Base-by-base conservation (phyloP, 2,888 invertebrate species). In the Tineola bisselliella region DNA sequence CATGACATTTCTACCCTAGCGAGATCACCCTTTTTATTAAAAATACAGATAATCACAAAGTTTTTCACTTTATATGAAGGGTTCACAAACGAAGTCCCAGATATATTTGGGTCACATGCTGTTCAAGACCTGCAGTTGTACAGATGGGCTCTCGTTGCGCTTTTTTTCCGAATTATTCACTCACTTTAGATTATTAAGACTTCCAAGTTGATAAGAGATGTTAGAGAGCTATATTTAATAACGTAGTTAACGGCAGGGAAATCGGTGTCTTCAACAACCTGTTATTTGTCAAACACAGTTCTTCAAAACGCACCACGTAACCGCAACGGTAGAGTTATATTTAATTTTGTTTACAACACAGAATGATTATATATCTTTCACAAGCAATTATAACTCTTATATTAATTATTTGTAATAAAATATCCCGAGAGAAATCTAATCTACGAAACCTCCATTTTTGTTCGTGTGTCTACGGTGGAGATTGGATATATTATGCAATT, bases 231-330 rank as follows among this genome's bases (percentile, higher is more conserved):
- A 77, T 75, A 78, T 73, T 71, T 71, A 72, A 69, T 68, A 73
- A 62, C 44, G 19, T 66, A 67, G 72, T 76, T 79, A 77, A 78
- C 74, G 76, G 70, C 68, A 81, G 75, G 73, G 77, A 81, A 79
- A 83, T 86, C 84, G 84, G 84, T 83, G 73, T 80, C 77, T 84
- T 72, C 81, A 77, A 84, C 87, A 86, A 87, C 86, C 87, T 86
- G 86, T 86, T 84, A 86, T 84, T 83, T 82, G 80, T 78, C 79
- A 82, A 81, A 81, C 74, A 80, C 75, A 77, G 76, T 76, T 79
- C 75, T 79, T 73, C 66, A 68, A 67, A 70, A 71, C 69, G 75
- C 80, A 82, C 79, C 76, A 76, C 74, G 73, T 72, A 75, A 75
- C 70, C 70, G 76, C 76, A 79, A 74, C 73, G 73, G 30, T 19